These are phyloP conservation scores for Falco novaeseelandiae DNA, from an alignment of 2,797 vertebrate genomes.

Conservation along the genomic window DNA sequence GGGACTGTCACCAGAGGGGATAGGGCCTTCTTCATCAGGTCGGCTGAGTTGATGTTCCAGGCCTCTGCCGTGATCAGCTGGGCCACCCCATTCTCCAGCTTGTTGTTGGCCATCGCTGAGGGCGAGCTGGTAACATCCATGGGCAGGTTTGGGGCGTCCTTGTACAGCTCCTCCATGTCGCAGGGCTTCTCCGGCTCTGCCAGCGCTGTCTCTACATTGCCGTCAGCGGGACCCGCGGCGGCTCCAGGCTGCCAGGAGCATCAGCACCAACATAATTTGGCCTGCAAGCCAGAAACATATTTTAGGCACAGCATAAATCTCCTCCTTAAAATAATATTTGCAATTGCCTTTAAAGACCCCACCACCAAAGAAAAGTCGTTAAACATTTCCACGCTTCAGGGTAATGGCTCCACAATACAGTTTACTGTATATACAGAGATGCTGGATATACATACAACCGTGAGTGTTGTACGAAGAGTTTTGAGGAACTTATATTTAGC, in stretches of 20 bases:
- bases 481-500: conserved; percentile 43
- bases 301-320: conserved; percentile 66
- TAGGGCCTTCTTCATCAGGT: conserved; percentile 87
- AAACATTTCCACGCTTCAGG: conserved; percentile 33
- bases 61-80: conserved; percentile 83
- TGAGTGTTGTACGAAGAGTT: conserved; percentile 36
- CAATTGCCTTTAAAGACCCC: background rate
- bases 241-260: conserved; percentile 53
- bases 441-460: background rate
- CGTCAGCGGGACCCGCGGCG: conserved; percentile 54
- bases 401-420: background rate
- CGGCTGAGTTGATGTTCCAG: conserved; percentile 83
- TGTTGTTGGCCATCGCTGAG: conserved; percentile 81
- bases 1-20: conserved; percentile 81
- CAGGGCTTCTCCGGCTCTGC: conserved; percentile 12
- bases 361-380: background rate
- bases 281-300: conserved; percentile 73
- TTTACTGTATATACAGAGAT: background rate
- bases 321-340: conserved; percentile 58
- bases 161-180: conserved; percentile 86
- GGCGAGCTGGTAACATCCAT: conserved; percentile 80
- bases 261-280: conserved; percentile 55
- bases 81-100: conserved; percentile 84
- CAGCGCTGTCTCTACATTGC: conserved; percentile 61
- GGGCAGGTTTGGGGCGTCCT: conserved; percentile 80